Base-by-base conservation (phyloP, 1,140 invertebrate genomes). In the Rhopalosiphum padi region DNA sequence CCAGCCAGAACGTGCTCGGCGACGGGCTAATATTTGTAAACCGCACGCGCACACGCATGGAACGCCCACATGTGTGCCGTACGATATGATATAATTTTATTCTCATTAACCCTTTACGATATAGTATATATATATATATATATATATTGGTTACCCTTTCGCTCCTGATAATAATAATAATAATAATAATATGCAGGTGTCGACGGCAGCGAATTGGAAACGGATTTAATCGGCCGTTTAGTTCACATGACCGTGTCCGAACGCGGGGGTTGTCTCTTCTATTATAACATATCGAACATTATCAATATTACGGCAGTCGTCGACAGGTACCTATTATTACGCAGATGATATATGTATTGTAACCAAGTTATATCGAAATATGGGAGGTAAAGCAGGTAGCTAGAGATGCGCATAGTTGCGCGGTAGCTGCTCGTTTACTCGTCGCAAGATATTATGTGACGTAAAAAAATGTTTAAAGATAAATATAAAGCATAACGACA, bases 171-270 rank as follows among this genome's bases (percentile, higher is more conserved):
- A 4, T 30, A 30, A 60, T 60, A 68, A 68, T n/a, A 68, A 68
- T 68, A 68, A n/a, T 68, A 77, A 18, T 77, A 77, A 18, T 77
- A 37, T 86, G 68, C 90, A 92, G 90, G 90, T 92, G 68, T 92
- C n/a, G n/a, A 48, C 87, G 46, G 86, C 35, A 41, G 35, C 37
- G 37, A 92, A 92, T 92, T 83, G 77, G 90, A 92, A 92, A 92
- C 90, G 21, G 68, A 35, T 83, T 25, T 92, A 92, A 92, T 92
- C 90, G 90, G 83, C 68, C 90, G 68, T 92, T 92, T 25, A 83
- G 90, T 92, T 82, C 60, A 83, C 41, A 46, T 82, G 90, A 48
- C 90, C 90, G 46, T 91, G 88, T 90, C 88, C 88, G 35, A n/a
- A 8, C 87, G 46, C n/a, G 48, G 25, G 25, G 11, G n/a, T 53